Evolutionary conservation across 2,113 vertebrate genomes (phyloP).

Genomic region (Sylvilagus bachmani): DNA sequence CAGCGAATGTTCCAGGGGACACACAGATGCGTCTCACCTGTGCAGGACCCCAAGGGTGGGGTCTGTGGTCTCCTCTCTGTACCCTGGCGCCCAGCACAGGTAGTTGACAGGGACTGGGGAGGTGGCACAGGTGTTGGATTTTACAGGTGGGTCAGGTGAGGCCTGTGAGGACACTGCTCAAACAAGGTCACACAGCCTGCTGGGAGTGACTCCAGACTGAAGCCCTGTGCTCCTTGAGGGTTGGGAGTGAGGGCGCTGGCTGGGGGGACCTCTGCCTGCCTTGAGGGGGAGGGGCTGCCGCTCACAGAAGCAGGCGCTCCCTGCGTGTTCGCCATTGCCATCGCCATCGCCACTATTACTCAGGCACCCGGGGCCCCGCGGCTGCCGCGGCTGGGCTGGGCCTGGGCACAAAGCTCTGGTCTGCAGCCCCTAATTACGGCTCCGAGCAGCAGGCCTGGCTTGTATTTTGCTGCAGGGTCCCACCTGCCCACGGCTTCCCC

Average conservation of each 20-base stretch:
- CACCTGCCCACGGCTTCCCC: conserved; percentile 58
- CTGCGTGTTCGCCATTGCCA: not conserved
- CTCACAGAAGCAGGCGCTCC: not conserved
- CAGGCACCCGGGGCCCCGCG: conserved; percentile 57
- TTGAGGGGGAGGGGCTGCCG: not conserved
- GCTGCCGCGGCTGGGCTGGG: conserved; percentile 43
- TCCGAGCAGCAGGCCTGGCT: conserved; percentile 43
- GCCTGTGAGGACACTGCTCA: not conserved
- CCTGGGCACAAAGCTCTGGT: conserved; percentile 44
- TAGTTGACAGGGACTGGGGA: not conserved
- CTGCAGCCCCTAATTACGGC: conserved; percentile 70
- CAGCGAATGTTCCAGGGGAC: too few species aligned
- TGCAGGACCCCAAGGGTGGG: not conserved
- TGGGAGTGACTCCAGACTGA: not conserved
- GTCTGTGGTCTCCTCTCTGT: not conserved
- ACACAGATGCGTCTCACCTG: too few species aligned
- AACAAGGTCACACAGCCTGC: conserved; percentile 18
- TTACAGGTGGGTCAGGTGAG: not conserved
- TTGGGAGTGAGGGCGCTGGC: not conserved
- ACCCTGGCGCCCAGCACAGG: not conserved
- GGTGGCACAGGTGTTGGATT: not conserved
- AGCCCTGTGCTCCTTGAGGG: not conserved
- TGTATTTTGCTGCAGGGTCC: conserved; percentile 65
- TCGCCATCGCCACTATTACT: conserved; percentile 58
- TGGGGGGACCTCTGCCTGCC: not conserved